A percentile compares a stretch with the other conserved stretches of the same genome.
Conservation (phyloP, 2,888 invertebrate genomes). For the Myathropa florea region DNA sequence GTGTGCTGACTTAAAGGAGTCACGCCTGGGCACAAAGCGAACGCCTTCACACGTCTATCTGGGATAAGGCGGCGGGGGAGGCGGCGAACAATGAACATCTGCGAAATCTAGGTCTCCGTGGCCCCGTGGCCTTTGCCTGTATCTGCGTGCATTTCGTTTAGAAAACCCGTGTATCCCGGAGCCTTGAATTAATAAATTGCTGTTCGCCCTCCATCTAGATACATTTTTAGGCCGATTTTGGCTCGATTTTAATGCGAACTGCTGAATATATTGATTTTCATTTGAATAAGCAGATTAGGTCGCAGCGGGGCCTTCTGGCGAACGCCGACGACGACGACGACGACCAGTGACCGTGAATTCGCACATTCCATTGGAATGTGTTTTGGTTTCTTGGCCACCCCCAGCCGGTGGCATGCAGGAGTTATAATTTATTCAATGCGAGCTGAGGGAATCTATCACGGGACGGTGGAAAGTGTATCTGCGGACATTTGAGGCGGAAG, state of each 20-base stretch:
- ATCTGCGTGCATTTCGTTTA: constrained; percentile 56
- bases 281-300: constrained; percentile 43
- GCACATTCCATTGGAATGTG: constrained; percentile 42
- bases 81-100: background rate
- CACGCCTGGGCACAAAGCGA: background rate
- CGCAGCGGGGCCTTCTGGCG: background rate
- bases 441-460: constrained; percentile 61
- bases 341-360: constrained; percentile 53
- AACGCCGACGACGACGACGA: background rate
- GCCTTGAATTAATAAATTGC: constrained; percentile 62
- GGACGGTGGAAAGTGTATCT: constrained; percentile 44
- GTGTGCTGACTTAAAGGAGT: background rate
- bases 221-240: background rate
- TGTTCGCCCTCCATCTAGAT: constrained; percentile 33
- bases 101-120: background rate
- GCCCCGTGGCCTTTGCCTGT: background rate
- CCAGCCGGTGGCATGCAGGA: constrained; percentile 12
- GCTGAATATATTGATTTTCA: constrained; percentile 48
- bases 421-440: constrained; percentile 63
- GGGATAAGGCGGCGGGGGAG: background rate
- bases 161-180: constrained; percentile 52
- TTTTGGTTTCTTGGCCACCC: background rate
- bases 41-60: background rate
- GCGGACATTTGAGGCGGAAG: background rate
- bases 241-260: background rate